Base-by-base conservation (phyloP, 1,140 invertebrate species). In the Samia ricini region DNA sequence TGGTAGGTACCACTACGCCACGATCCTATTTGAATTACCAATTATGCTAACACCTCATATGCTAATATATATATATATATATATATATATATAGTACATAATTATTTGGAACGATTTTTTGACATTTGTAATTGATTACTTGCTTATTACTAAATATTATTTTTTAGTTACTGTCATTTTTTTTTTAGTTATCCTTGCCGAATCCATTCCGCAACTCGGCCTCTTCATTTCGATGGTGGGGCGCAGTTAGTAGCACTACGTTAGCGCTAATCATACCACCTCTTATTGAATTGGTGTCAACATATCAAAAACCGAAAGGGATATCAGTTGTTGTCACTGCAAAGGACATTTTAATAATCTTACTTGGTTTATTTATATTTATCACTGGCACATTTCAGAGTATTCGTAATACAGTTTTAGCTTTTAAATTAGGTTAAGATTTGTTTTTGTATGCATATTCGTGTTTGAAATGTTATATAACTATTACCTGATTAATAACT, bases 191-290 rank as follows among this genome's bases (percentile, higher is more conserved):
- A 82, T 93, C 2, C 86, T 98, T 50, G 97, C 97, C 0, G 93
- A 95, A 64, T 91, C 94, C 0, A 95, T 99, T 61, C 97, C 97
- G 0, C 91, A 97, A 70, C 89, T 99, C 56, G 95, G 95, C 49
- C 89, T 97, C 1, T 95, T 98, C 83, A 98, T 99, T 66, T 97
- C 97, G 0, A 90, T 98, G 49, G 95, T 98, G 50, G 98, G n/a
- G 98, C 2, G 96, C 98, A 0, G 91, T 98, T 4, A 96, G 95
- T 78, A 97, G 96, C 67, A 96, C 96, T 23, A 94, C 95, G 0
- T 89, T 98, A 52, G 97, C 97, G 0, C 91, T 99, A 0, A 92
- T 99, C 10, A 95, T 98, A 72, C 98, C 98, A 1, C 95, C 97
- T 1, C 85, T 98, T 15, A 95, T 98, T 55, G 96, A 99, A 73